These are phyloP conservation scores for Lobophora halterata DNA, from an alignment of 2,888 invertebrate genomes.

Conservation along the genomic window DNA sequence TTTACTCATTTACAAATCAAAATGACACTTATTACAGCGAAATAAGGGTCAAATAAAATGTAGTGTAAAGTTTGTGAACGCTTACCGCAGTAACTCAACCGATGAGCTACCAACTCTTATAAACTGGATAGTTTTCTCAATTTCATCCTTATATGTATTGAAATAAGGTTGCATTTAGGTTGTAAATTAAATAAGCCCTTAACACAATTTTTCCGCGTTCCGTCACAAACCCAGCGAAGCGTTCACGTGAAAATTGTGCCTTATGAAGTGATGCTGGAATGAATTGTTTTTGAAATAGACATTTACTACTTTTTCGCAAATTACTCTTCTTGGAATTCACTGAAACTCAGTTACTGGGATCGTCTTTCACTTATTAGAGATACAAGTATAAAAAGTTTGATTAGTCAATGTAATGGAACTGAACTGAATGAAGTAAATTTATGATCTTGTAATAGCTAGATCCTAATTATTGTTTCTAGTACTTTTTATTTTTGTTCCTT, in stretches of 20 bases:
- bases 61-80: constrained; percentile 16
- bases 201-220: constrained; percentile 58
- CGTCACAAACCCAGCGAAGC: constrained; percentile 53
- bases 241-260: constrained; percentile 54
- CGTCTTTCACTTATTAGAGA: too few relatives aligned
- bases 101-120: constrained; percentile 20
- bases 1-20: constrained; percentile 7
- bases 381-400: too few relatives aligned
- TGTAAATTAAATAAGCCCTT: constrained; percentile 46
- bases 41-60: constrained; percentile 18
- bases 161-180: constrained; percentile 6
- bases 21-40: constrained; percentile 4
- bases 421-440: too few relatives aligned
- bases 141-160: background rate
- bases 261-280: constrained; percentile 37
- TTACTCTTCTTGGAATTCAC: too few relatives aligned
- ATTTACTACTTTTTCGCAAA: constrained; percentile 6
- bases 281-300: constrained; percentile 22
- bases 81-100: constrained; percentile 22
- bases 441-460: too few relatives aligned
- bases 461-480: too few relatives aligned
- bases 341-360: too few relatives aligned
- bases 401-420: too few relatives aligned
- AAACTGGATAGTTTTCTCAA: constrained; percentile 2
- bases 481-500: too few relatives aligned